Conservation (phyloP, 1,140 invertebrate genomes). For the Phymorhynchus buccinoides region DNA sequence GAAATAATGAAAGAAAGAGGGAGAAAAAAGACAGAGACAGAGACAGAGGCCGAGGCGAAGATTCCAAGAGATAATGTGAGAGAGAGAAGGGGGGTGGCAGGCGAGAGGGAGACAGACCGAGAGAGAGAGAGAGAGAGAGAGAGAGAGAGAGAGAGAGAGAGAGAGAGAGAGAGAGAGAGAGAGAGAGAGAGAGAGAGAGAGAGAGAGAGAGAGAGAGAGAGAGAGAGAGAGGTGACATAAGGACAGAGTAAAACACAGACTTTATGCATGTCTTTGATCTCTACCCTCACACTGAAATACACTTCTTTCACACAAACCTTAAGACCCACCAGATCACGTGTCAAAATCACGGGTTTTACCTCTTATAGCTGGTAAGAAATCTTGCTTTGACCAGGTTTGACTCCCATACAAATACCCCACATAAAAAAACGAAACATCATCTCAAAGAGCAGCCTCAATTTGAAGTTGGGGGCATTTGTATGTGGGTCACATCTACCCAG, state of each 20-base stretch:
- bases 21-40: neutral
- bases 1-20: neutral
- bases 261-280: constrained; percentile 6
- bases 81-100: neutral
- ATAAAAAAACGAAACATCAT: too few relatives aligned
- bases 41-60: too few relatives aligned
- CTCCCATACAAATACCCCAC: too few relatives aligned
- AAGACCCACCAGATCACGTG: too few relatives aligned
- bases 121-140: constrained; percentile 2
- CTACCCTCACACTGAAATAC: too few relatives aligned
- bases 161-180: neutral
- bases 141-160: neutral
- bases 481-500: too few relatives aligned
- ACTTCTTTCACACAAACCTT: too few relatives aligned
- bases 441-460: too few relatives aligned
- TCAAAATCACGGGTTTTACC: too few relatives aligned
- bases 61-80: neutral
- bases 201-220: neutral
- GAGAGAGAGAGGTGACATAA: neutral
- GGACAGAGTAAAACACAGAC: neutral
- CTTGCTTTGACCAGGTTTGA: too few relatives aligned
- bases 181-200: neutral
- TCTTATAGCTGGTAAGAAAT: too few relatives aligned
- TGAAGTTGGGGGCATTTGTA: too few relatives aligned
- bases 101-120: neutral